Conservation (phyloP, 2,113 vertebrate species). For the Panurus biarmicus region DNA sequence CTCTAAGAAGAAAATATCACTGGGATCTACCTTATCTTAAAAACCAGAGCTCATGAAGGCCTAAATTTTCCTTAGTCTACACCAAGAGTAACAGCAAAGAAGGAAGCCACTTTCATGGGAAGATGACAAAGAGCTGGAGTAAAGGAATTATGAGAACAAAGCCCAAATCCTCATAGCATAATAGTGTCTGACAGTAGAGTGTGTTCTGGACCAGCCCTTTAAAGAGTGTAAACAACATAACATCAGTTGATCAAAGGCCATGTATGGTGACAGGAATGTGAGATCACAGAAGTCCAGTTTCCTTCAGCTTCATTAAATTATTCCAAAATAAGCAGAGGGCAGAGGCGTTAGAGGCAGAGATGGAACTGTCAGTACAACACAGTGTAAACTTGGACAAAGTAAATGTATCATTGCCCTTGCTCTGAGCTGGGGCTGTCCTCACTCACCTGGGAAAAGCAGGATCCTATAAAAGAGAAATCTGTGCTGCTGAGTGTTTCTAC, state of each 20-base stretch:
- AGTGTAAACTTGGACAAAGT: background rate
- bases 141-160: slow-evolving; percentile 28
- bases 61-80: background rate
- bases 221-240: background rate
- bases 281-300: slow-evolving; percentile 22
- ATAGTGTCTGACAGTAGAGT: background rate
- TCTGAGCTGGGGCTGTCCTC: background rate
- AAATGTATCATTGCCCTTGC: background rate
- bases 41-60: background rate
- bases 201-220: background rate
- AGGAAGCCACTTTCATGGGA: slow-evolving; percentile 4
- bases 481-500: background rate
- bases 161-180: background rate
- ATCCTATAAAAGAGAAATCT: background rate
- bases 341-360: background rate
- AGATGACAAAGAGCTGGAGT: slow-evolving; percentile 17
- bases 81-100: background rate
- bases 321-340: slow-evolving; percentile 6
- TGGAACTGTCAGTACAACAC: background rate
- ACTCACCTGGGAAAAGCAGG: background rate
- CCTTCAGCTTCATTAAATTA: background rate
- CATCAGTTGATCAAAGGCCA: slow-evolving; percentile 18
- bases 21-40: background rate
- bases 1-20: background rate
- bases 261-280: background rate